A percentile compares a stretch with the other conserved stretches of the same genome.
Conservation (phyloP, 1,140 invertebrate species). For the Hyles euphorbiae region DNA sequence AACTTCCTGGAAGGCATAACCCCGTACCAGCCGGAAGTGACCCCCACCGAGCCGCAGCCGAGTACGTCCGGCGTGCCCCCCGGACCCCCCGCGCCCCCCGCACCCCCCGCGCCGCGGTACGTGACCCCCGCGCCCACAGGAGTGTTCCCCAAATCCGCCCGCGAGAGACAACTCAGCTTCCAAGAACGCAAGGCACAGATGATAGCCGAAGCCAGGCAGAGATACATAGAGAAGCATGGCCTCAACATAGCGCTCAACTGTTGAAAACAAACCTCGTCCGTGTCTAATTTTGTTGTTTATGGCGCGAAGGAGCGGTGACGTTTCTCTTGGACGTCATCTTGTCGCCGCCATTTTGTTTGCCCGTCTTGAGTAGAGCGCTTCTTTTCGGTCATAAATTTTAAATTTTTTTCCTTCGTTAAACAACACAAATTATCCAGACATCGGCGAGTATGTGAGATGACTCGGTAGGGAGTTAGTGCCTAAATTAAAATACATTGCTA, state of each 20-base stretch:
- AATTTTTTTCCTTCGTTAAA: no score
- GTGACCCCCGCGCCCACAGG: constrained; percentile 60
- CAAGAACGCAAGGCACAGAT: constrained; percentile 87
- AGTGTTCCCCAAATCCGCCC: constrained; percentile 79
- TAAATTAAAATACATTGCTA: no score
- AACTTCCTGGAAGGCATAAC: constrained; percentile 87
- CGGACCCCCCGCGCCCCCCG: constrained; percentile 12
- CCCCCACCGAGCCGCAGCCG: constrained; percentile 30
- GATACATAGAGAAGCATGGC: constrained; percentile 88
- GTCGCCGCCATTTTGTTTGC: no score
- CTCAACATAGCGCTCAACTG: constrained; percentile 58
- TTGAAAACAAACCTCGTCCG: constrained; percentile 19
- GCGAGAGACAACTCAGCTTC: constrained; percentile 78
- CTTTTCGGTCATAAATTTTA: no score
- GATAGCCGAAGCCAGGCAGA: constrained; percentile 84
- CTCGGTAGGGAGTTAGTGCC: no score
- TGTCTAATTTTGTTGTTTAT: neutral
- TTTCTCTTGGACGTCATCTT: no score
- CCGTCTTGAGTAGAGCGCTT: no score
- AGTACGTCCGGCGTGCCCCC: constrained; percentile 28
- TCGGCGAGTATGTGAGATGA: no score
- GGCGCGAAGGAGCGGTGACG: no score
- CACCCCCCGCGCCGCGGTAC: constrained; percentile 36
- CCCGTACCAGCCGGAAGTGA: constrained; percentile 78
- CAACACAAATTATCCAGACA: no score